Conservation (phyloP, 53 echinoderm and acorn worm genomes). For the Echinometra lucunter region DNA sequence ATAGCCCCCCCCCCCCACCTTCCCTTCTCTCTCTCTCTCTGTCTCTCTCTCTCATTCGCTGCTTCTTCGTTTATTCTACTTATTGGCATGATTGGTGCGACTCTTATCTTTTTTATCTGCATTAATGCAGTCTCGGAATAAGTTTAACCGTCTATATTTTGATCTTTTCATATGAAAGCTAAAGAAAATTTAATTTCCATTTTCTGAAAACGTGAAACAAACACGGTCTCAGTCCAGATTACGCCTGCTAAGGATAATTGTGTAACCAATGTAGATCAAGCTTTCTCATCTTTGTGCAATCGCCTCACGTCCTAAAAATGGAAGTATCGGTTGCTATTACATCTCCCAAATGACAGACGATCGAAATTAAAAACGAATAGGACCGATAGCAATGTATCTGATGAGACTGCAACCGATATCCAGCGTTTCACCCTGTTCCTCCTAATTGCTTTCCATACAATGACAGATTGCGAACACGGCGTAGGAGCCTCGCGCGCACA, state of each 20-base stretch:
- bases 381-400: slow-evolving; percentile 50
- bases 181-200: neutral
- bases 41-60: too few species aligned
- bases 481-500: neutral
- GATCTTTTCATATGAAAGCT: neutral
- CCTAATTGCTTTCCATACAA: neutral
- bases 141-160: too few species aligned
- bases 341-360: slow-evolving; percentile 17
- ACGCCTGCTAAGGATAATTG: neutral
- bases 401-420: slow-evolving; percentile 42
- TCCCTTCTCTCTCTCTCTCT: too few species aligned
- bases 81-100: neutral
- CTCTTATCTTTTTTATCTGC: neutral
- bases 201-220: neutral
- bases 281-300: neutral
- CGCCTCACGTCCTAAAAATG: slow-evolving; percentile 43
- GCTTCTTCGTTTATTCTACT: neutral
- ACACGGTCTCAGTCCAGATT: neutral
- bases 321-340: slow-evolving; percentile 44
- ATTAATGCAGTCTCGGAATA: neutral
- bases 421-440: neutral
- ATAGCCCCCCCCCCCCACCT: too few species aligned
- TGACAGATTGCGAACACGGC: slow-evolving; percentile 42
- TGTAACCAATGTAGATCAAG: neutral
- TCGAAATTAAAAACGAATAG: slow-evolving; percentile 47